Base-by-base conservation (phyloP, 2,888 invertebrate genomes). In the Plebejus melissa region DNA sequence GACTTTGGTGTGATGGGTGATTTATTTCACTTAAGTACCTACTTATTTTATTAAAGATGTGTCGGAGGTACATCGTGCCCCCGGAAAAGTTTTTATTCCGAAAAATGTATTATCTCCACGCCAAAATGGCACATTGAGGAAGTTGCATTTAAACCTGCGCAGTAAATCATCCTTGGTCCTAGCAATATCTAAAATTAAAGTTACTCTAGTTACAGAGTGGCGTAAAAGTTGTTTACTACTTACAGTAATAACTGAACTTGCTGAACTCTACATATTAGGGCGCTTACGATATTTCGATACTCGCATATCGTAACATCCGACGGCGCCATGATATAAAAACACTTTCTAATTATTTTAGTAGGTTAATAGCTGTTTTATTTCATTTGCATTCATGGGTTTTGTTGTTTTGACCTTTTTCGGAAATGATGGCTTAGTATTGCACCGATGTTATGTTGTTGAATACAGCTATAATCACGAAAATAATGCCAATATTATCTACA, bases 341-440 rank as follows among this genome's bases (percentile, higher is more conserved):
- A 72, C 72, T 72, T 72, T 72, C 54, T 50, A 72, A 72, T 72
- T 7, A 46, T 70, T 70, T 70, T 70, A 70, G 41, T 70, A 41
- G 46, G 46, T 46, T 71, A 41, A 22, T 71, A 46, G 28, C 22
- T 22, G 1, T 71, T 71, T 71, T 46, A 50, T 65, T 65, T 36
- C 4, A 16, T 65, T 65, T 36, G 22, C 32, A 65, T 65, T 65
- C 32, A 65, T 65, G 65, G 32, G 9, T 65, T 32, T 32, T 22
- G 32, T 65, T 65, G 65, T 65, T 65, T 32, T 65, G 32, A 32
- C 65, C 65, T 65, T 65, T 32, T 65, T 16, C 13, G 65, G 32
- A 65, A 36, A 65, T 36, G 0, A 46, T 46, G 28, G 60, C 28
- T 60, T 0, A 22, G 58, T 28, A 32, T 32, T 60, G 28, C 11